phyloP scores from a whole-genome alignment of 2,113 vertebrate genomes.

The Pseudois nayaur region DNA sequence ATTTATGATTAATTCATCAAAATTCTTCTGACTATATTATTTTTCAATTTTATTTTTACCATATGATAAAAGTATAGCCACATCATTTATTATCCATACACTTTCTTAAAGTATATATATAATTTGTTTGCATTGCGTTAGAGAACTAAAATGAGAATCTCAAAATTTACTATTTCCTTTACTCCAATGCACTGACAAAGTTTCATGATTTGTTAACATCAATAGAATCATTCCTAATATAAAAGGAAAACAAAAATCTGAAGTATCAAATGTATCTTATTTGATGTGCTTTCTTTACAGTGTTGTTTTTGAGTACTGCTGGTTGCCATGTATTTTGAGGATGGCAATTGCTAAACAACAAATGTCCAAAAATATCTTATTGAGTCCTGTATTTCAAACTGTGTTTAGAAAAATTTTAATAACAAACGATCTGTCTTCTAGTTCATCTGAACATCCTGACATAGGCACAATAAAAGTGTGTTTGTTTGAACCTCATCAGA shows the following conservation, averaged over 20 bases:
- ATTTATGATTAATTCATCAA: conserved; percentile 14
- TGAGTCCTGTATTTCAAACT: neutral
- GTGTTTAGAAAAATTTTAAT: neutral
- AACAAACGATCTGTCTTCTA: neutral
- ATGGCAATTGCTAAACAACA: neutral
- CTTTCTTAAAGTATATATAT: neutral
- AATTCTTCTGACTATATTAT: conserved; percentile 2
- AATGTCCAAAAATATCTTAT: neutral
- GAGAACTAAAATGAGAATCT: neutral
- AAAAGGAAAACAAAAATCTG: conserved; percentile 2
- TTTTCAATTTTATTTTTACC: conserved; percentile 17
- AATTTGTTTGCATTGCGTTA: neutral
- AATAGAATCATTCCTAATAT: neutral
- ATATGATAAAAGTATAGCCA: neutral
- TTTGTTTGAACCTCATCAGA: neutral
- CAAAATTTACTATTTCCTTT: conserved; percentile 3
- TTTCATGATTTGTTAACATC: neutral
- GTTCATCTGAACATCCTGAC: neutral
- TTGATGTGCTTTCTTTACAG: neutral
- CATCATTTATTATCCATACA: conserved; percentile 2
- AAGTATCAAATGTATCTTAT: neutral
- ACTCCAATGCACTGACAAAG: neutral
- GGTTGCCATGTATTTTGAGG: neutral
- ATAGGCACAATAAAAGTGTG: neutral
- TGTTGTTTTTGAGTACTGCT: neutral